Percentiles rank a stretch among this genome's conserved stretches.
Conservation (phyloP, 1,140 invertebrate species). For the Trichomalopsis sarcophagae region DNA sequence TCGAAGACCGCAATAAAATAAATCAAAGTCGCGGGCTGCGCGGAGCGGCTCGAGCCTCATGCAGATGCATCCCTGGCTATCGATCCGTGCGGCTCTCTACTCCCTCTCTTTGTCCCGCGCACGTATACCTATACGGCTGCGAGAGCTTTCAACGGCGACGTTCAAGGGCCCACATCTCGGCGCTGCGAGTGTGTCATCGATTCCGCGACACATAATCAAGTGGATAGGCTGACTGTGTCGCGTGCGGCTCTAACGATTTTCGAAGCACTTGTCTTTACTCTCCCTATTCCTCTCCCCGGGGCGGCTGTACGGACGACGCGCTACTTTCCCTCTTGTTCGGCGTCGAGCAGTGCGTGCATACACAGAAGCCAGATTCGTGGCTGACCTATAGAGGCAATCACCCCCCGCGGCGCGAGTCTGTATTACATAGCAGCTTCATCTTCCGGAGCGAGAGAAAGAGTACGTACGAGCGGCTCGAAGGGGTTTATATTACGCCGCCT, state of each 20-base stretch:
- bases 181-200: neutral
- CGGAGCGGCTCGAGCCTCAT: neutral
- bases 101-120: no score
- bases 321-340: neutral
- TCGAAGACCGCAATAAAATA: neutral
- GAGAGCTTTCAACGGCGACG: constrained; percentile 4
- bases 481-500: neutral
- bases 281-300: neutral
- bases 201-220: constrained; percentile 5
- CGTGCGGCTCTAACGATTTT: constrained; percentile 69
- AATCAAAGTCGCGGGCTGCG: constrained; percentile 30
- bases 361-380: constrained; percentile 67
- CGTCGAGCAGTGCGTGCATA: constrained; percentile 53
- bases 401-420: constrained; percentile 22
- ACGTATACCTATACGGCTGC: no score
- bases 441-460: neutral
- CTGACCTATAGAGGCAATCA: constrained; percentile 64
- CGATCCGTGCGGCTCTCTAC: neutral
- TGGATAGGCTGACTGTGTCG: neutral
- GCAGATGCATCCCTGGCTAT: neutral
- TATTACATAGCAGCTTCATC: neutral
- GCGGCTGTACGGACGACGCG: neutral
- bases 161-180: constrained; percentile 26
- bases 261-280: constrained; percentile 65
- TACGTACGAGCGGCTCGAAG: neutral